Evolutionary conservation across 1,140 invertebrate genomes (phyloP).

Genomic region (Dinoponera quadriceps): DNA sequence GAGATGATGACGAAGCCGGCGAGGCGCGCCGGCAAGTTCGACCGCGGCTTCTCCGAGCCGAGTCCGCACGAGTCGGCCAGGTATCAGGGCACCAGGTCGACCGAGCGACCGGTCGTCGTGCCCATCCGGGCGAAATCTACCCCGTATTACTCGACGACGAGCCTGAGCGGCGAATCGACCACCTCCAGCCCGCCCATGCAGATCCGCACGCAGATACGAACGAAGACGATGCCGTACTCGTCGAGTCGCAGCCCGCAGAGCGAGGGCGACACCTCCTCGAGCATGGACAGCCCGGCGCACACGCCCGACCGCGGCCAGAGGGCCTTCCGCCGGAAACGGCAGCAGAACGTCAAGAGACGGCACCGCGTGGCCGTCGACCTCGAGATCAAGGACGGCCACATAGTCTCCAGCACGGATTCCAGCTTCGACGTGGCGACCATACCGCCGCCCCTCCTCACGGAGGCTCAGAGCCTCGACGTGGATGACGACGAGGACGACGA

Average conservation of each 20-base stretch:
- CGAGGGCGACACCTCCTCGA: slow-evolving; percentile 84
- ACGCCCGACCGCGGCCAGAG: slow-evolving; percentile 82
- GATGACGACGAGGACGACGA: slow-evolving; percentile 85
- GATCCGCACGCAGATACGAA: slow-evolving; percentile 82
- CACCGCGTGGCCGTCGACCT: slow-evolving; percentile 83
- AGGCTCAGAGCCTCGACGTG: slow-evolving; percentile 85
- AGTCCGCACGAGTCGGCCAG: slow-evolving; percentile 61
- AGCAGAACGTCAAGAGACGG: slow-evolving; percentile 80
- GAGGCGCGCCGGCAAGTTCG: slow-evolving; percentile 65
- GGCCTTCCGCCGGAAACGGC: slow-evolving; percentile 81
- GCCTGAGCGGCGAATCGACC: slow-evolving; percentile 84
- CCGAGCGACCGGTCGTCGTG: slow-evolving; percentile 81
- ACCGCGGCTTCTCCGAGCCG: slow-evolving; percentile 78
- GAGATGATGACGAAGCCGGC: not conserved
- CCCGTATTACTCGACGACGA: slow-evolving; percentile 84
- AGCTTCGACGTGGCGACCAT: slow-evolving; percentile 89
- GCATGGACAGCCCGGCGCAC: slow-evolving; percentile 84
- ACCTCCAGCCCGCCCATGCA: slow-evolving; percentile 85
- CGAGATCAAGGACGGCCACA: slow-evolving; percentile 83
- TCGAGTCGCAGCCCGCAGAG: slow-evolving; percentile 83
- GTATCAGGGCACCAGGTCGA: slow-evolving; percentile 80
- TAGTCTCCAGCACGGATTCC: slow-evolving; percentile 87
- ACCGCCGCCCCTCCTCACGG: slow-evolving; percentile 88
- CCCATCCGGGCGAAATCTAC: slow-evolving; percentile 82
- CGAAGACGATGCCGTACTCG: slow-evolving; percentile 83